These are phyloP conservation scores for Biston betularia DNA, from an alignment of 2,888 invertebrate species.

Conservation along the genomic window DNA sequence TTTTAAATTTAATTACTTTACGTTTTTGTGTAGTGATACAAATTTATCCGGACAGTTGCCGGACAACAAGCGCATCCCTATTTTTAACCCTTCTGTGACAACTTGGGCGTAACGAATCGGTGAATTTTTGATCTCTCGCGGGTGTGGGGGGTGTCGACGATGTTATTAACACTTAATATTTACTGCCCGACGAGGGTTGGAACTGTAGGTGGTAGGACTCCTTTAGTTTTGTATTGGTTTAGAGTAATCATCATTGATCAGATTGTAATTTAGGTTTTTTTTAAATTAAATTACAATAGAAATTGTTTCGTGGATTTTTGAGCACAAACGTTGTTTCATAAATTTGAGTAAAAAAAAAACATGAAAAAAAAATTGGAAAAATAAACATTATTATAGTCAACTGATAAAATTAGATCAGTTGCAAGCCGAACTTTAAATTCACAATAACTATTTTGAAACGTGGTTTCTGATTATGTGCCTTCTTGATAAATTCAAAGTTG, in stretches of 20 bases:
- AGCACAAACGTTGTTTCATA: too few species aligned
- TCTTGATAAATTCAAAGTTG: too few species aligned
- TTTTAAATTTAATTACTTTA: too few species aligned
- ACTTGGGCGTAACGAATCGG: constrained; percentile 70
- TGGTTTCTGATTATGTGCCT: too few species aligned
- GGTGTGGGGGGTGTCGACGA: constrained; percentile 61
- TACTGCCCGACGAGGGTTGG: constrained; percentile 59
- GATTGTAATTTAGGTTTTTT: background rate
- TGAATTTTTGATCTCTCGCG: constrained; percentile 75
- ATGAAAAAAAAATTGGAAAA: too few species aligned
- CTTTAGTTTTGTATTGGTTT: constrained; percentile 48
- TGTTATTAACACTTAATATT: constrained; percentile 82
- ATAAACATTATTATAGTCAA: too few species aligned
- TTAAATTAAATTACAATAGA: too few species aligned
- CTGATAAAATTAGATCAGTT: too few species aligned
- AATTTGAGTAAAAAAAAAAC: too few species aligned
- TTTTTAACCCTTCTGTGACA: constrained; percentile 62
- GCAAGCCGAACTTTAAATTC: too few species aligned
- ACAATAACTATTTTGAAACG: too few species aligned
- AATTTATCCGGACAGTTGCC: constrained; percentile 6
- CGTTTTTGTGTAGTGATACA: background rate
- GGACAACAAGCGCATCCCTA: constrained; percentile 15
- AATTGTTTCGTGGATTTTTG: too few species aligned
- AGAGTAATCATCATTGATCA: constrained; percentile 24
- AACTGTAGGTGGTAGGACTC: constrained; percentile 34